Conservation (phyloP, 2,113 vertebrate species). For the Galeopterus variegatus region DNA sequence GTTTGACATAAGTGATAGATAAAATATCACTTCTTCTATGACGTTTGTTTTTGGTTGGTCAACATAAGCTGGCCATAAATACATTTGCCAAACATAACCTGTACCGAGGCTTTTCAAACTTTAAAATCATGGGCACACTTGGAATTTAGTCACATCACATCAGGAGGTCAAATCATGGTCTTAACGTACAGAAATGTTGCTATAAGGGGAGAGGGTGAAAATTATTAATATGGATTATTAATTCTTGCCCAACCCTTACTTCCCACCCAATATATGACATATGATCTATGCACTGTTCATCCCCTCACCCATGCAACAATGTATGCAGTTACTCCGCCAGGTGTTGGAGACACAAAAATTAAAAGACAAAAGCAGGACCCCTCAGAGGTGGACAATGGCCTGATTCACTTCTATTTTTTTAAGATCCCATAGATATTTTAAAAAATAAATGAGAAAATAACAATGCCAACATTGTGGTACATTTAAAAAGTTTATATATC, state of each 20-base stretch:
- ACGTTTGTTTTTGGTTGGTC: background rate
- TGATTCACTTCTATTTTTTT: background rate
- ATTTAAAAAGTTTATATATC: slow-evolving; percentile 30
- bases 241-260: background rate
- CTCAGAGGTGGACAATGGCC: background rate
- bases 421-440: background rate
- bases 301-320: background rate
- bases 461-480: background rate
- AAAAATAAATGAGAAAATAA: background rate
- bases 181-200: background rate
- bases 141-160: background rate
- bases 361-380: background rate
- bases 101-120: background rate
- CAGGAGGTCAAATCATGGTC: background rate
- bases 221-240: background rate
- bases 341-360: background rate
- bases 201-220: background rate
- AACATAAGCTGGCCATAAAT: background rate
- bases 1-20: background rate
- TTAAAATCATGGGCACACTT: slow-evolving; percentile 12
- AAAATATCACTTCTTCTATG: background rate
- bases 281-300: background rate
- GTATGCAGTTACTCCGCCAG: background rate
- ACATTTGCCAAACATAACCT: background rate
- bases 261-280: background rate